Evolutionary conservation across 2,888 invertebrate genomes (phyloP).

Genomic region (Andricus curvator): DNA sequence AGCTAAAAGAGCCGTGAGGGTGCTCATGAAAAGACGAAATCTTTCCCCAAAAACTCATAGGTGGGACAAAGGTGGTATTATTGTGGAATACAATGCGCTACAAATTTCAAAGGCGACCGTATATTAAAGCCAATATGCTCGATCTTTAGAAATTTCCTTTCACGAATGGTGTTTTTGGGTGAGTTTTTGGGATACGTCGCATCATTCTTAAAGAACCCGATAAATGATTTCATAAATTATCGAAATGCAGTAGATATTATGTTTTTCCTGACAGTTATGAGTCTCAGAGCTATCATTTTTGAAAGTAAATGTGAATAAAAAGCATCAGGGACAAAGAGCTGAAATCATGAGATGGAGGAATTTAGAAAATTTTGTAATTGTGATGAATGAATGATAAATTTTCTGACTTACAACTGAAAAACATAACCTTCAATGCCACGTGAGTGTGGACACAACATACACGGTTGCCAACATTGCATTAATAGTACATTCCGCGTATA

Average conservation of each 20-base stretch:
- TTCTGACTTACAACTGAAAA: no score
- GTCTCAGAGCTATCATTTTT: background rate
- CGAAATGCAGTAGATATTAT: background rate
- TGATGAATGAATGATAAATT: background rate
- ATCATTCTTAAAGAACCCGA: background rate
- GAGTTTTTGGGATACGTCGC: background rate
- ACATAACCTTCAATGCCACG: no score
- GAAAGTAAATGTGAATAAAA: background rate
- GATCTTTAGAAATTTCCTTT: background rate
- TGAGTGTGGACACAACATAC: no score
- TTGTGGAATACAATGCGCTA: background rate
- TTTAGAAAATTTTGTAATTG: background rate
- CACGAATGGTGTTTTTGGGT: background rate
- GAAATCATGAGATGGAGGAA: background rate
- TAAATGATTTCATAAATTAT: background rate
- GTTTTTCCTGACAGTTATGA: background rate
- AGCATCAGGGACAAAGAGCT: background rate
- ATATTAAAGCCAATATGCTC: background rate
- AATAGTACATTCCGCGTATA: no score
- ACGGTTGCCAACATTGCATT: no score
- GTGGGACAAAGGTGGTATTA: background rate
- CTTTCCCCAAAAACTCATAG: background rate
- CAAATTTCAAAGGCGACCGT: background rate
- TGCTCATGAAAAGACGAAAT: background rate
- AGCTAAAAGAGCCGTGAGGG: constrained; percentile 9